Base-by-base conservation (phyloP, 1,140 invertebrate genomes). In the Radopholus similis region DNA sequence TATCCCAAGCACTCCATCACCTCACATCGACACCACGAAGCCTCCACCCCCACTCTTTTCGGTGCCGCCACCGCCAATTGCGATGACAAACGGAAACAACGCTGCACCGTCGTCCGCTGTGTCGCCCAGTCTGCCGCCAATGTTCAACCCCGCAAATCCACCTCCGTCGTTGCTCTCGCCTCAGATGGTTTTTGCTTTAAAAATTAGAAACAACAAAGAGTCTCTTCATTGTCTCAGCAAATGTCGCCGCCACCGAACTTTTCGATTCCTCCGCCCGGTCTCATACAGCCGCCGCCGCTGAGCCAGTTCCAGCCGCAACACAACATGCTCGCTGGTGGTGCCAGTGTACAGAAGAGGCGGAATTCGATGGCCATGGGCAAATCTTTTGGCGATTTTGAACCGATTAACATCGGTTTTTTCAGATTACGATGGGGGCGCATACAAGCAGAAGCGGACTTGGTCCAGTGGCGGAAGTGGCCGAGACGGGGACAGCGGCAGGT, bases 101-200 rank as follows among this genome's bases (percentile, higher is more conserved):
- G 47, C 21, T 18, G 23, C 47, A 23, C 23, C n/a, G 9, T 51
- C 47, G 8, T 28, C 23, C 30, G 47, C 1, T 3, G 26, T 18
- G 26, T 21, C 23, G 5, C 9, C 34, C 11, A 18, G 6, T 34
- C 18, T 55, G 6, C 38, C 59, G 38, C 35, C 38, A 18, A 18
- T 68, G 18, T 68, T 65, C 49, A 55, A 64, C 38, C 66, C 66
- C 2, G 40, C 42, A 8, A 68, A 68, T 53, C 66, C 66, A 21
- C 66, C 66, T n/a, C 66, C 66, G n/a, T 68, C 42, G 5, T 11
- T 44, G 28, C 23, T 35, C 23, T 35, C 63, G 6, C 15, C 63
- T 13, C 38, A 54, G 51, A 37, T 51, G 35, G 62, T 49, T 53
- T 55, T 59, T 8, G 30, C 18, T 30, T 51, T 51, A 26, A 26